Conservation (phyloP, 2,797 vertebrate genomes). For the Cetoscarus ocellatus region DNA sequence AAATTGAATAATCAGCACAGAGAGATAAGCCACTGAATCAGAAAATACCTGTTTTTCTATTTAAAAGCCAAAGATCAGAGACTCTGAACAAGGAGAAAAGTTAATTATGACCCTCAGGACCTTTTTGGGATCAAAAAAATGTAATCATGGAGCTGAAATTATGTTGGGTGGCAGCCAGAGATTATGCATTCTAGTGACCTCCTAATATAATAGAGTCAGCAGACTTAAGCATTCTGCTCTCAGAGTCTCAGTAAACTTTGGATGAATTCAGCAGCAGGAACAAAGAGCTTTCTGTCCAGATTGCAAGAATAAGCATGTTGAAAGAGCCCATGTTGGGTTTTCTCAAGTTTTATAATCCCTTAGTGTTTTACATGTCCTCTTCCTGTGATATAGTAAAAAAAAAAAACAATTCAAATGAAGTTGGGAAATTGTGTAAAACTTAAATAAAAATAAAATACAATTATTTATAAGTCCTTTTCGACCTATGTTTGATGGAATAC, state of each 20-base stretch:
- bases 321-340: not conserved
- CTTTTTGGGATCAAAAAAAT: not conserved
- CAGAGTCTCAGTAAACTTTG: not conserved
- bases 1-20: constrained; percentile 1
- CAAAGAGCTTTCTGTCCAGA: not conserved
- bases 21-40: not conserved
- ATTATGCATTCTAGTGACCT: not conserved
- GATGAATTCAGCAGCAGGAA: not conserved
- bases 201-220: not conserved
- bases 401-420: no score
- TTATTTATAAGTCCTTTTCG: no score
- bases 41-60: not conserved
- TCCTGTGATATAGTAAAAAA: no score
- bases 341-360: no score
- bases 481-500: no score
- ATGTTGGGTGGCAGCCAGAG: not conserved
- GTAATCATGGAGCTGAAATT: not conserved
- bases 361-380: no score
- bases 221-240: not conserved
- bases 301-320: not conserved
- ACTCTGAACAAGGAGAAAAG: not conserved
- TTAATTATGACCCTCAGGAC: not conserved
- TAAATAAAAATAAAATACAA: no score
- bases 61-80: not conserved
- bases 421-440: no score